Conservation (phyloP, 2,113 vertebrate genomes). For the Arenaria interpres region DNA sequence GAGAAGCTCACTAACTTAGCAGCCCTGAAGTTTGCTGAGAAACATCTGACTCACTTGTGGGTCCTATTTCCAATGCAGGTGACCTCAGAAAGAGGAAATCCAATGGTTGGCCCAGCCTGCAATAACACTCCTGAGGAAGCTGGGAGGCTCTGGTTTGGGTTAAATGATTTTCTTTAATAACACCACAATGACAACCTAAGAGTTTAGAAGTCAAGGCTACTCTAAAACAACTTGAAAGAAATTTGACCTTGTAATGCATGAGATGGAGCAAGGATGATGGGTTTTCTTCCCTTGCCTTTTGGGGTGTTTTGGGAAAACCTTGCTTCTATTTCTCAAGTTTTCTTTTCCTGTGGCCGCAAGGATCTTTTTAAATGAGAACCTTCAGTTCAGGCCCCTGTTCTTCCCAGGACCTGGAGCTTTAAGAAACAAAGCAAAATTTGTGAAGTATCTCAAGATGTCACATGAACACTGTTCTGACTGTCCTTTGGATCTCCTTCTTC, state of each 20-base stretch:
- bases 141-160: neutral
- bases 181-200: neutral
- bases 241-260: neutral
- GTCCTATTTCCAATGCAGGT: neutral
- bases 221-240: neutral
- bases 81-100: neutral
- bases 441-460: neutral
- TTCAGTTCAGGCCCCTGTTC: neutral
- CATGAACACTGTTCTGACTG: neutral
- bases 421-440: neutral
- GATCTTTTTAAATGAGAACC: neutral
- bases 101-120: neutral
- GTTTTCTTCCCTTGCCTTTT: neutral
- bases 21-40: neutral
- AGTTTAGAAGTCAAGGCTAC: neutral
- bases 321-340: neutral
- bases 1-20: neutral
- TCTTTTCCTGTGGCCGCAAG: accelerated
- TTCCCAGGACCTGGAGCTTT: neutral
- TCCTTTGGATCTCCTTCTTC: neutral
- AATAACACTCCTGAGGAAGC: neutral
- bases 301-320: neutral
- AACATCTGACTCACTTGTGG: neutral
- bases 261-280: neutral
- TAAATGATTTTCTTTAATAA: neutral